Evolutionary conservation across 2,113 vertebrate species (phyloP), one percentile per base, ranked within the genome.

Genomic region (Phalacrocorax aristotelis): DNA sequence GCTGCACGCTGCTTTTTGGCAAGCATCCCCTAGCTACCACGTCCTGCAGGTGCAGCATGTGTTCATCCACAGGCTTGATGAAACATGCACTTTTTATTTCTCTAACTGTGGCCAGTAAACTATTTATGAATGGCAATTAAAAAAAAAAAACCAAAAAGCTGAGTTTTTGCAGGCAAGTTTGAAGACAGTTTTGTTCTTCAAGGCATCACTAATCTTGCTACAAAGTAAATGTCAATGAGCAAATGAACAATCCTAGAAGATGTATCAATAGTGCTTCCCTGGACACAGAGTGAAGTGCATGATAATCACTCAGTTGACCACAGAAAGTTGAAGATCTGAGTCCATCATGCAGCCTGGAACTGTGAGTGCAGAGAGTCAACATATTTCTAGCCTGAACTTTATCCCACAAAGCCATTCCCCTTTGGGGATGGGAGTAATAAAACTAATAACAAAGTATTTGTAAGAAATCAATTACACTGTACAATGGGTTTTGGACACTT

Each of bases 31-130:
- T 27, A 52, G n/a, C 12, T 14, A 51, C 30, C 3, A 11, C 4
- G 2, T 61, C 42, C 44, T 42, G 49, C 44, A 55, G 54, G 23
- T 55, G 22, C 2, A 4, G 22, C 11, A 4, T 30, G 22, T 20
- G 0, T 27, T 79, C 30, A 65, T 29, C 30, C 0, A 0, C 19
- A 36, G 42, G 10, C 61, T 86, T 44, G 40, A 84, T 1, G 6
- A 49, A 79, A 58, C 10, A 13, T 2, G 6, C 1, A 12, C 10
- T 8, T 89, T 80, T 42, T 27, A 21, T 82, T 91, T 93, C 21
- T 65, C 38, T 69, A 15, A 38, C 32, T 60, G 10, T 12, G 16
- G 27, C 18, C n/a, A 22, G 25, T 51, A 32, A 72, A 30, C 22
- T 42, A 15, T 54, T 44, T 58, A 61, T 57, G 27, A 83, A 46